Conservation (phyloP, 2,888 invertebrate genomes). For the Melolontha melolontha region DNA sequence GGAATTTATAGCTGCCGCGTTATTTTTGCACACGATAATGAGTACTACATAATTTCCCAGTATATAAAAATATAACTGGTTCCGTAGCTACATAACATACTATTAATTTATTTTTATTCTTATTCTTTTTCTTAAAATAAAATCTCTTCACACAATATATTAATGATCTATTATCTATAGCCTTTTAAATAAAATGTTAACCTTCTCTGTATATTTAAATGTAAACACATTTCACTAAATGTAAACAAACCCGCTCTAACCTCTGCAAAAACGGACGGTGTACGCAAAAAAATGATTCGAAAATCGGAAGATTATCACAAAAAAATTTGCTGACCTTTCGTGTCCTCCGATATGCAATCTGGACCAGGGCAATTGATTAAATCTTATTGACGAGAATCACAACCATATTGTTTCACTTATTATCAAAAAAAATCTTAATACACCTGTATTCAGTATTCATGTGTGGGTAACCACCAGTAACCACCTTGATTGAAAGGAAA, state of each 20-base stretch:
- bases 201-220: background rate
- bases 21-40: too few relatives aligned
- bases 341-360: slow-evolving; percentile 14
- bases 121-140: background rate
- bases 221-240: slow-evolving; percentile 24
- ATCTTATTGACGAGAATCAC: slow-evolving; percentile 33
- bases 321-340: slow-evolving; percentile 18
- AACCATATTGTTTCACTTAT: slow-evolving; percentile 43
- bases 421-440: slow-evolving; percentile 26
- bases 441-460: slow-evolving; percentile 36
- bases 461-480: slow-evolving; percentile 4
- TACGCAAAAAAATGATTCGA: too few relatives aligned
- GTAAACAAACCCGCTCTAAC: slow-evolving; percentile 27
- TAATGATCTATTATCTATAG: background rate
- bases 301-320: slow-evolving; percentile 17
- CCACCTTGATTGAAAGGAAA: too few relatives aligned
- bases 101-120: slow-evolving; percentile 5
- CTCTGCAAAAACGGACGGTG: background rate
- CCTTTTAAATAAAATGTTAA: background rate
- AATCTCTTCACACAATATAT: too few relatives aligned
- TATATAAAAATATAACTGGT: too few relatives aligned
- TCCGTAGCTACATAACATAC: background rate
- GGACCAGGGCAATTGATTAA: slow-evolving; percentile 8
- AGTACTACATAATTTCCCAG: too few relatives aligned
- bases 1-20: too few relatives aligned